phyloP scores from a whole-genome alignment of 1,140 invertebrate genomes.

The Drosophila navojoa region DNA sequence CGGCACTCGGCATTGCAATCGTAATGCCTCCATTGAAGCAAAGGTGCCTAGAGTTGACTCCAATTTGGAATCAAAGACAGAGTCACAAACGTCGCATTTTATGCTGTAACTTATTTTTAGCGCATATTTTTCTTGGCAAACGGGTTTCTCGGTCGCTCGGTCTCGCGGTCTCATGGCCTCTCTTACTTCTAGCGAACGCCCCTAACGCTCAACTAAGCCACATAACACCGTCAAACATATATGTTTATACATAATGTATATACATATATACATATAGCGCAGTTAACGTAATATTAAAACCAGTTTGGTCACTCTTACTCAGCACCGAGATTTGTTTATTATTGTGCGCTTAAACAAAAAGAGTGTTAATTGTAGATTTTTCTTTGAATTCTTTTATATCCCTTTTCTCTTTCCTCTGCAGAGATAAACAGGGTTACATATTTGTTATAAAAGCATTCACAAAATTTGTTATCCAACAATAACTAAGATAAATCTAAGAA shows the following conservation, averaged over 20 bases:
- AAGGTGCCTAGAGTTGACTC: conserved; percentile 28
- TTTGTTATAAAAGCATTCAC: too few relatives aligned
- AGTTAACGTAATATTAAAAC: conserved; percentile 60
- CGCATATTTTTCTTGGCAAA: conserved; percentile 60
- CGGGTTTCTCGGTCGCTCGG: conserved; percentile 63
- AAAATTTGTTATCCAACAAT: too few relatives aligned
- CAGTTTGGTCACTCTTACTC: conserved; percentile 76
- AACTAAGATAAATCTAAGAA: too few relatives aligned
- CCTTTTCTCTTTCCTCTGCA: too few relatives aligned
- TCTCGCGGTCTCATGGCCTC: conserved; percentile 57
- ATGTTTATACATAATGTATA: neutral
- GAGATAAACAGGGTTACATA: too few relatives aligned
- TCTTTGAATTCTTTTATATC: neutral
- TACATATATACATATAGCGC: neutral
- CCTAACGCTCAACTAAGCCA: conserved; percentile 9
- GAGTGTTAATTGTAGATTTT: conserved; percentile 13
- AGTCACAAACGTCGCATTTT: conserved; percentile 27
- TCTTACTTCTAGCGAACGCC: conserved; percentile 55
- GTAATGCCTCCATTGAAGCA: conserved; percentile 28
- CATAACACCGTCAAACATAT: conserved; percentile 34
- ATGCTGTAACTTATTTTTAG: conserved; percentile 80
- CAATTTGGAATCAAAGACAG: conserved; percentile 49
- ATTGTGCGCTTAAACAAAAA: conserved; percentile 16
- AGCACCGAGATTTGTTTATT: conserved; percentile 48
- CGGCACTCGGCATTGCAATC: conserved; percentile 25